A percentile compares a stretch with the other conserved stretches of the same genome.
Conservation (phyloP, 2,888 invertebrate species). For the Drosophila mimica region DNA sequence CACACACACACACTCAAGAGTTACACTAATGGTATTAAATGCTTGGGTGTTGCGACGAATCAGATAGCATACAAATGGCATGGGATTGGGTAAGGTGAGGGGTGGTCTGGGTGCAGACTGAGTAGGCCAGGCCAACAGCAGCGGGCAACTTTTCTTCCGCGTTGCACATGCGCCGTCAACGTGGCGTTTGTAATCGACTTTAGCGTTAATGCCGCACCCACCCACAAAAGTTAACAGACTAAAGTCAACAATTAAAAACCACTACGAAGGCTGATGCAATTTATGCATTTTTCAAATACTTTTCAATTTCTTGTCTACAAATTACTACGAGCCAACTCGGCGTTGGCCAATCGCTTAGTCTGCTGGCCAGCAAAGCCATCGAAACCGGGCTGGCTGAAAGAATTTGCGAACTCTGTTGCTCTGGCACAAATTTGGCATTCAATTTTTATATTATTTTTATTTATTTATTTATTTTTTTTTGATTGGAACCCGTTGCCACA, state of each 20-base stretch:
- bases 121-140: constrained; percentile 10
- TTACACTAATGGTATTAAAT: constrained; percentile 14
- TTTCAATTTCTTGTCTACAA: constrained; percentile 63
- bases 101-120: constrained; percentile 33
- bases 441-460: constrained; percentile 28
- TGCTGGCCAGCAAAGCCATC: constrained; percentile 2
- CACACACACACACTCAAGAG: not conserved
- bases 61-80: constrained; percentile 77
- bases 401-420: constrained; percentile 41
- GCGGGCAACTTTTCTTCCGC: constrained; percentile 77
- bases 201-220: constrained; percentile 67
- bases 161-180: constrained; percentile 69
- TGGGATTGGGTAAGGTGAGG: constrained; percentile 38
- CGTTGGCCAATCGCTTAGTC: constrained; percentile 48
- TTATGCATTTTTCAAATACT: constrained; percentile 76
- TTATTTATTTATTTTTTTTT: not conserved
- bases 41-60: constrained; percentile 53
- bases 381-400: constrained; percentile 18
- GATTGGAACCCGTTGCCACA: constrained; percentile 45
- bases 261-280: constrained; percentile 71
- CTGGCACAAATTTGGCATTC: constrained; percentile 59
- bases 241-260: constrained; percentile 77
- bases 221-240: constrained; percentile 69
- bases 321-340: constrained; percentile 50
- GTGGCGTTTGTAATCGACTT: constrained; percentile 18